A percentile compares a stretch with the other conserved stretches of the same genome.
Conservation (phyloP, 2,797 vertebrate species). For the Periparus ater region DNA sequence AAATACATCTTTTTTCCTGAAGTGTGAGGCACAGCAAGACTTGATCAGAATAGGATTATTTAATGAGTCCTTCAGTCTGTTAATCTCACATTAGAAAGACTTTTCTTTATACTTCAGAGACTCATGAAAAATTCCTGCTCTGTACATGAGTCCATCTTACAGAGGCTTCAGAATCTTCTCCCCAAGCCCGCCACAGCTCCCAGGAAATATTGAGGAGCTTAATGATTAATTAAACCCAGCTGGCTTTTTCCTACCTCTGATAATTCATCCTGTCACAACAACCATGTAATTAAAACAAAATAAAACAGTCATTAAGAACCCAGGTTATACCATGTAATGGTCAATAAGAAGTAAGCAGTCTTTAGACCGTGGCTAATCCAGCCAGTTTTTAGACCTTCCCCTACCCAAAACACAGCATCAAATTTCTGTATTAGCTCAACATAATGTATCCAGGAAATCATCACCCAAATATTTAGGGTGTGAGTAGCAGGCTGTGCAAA, state of each 20-base stretch:
- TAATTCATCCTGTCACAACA: not conserved
- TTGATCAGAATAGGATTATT: not conserved
- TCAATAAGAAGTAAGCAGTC: not conserved
- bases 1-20: not conserved
- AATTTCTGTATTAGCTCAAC: constrained; percentile 20
- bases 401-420: not conserved
- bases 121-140: not conserved
- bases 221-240: not conserved
- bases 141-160: not conserved
- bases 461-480: constrained; percentile 29
- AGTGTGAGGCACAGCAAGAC: not conserved
- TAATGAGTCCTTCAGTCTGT: not conserved
- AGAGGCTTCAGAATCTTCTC: not conserved
- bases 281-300: not conserved
- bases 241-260: not conserved
- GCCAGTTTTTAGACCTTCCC: not conserved
- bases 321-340: not conserved
- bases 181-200: not conserved
- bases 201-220: not conserved
- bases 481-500: not conserved
- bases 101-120: not conserved
- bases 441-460: constrained; percentile 31
- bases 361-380: not conserved
- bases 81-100: not conserved
- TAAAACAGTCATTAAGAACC: not conserved